Base-by-base conservation (phyloP, 2,888 invertebrate species). In the Nomada ferruginata region DNA sequence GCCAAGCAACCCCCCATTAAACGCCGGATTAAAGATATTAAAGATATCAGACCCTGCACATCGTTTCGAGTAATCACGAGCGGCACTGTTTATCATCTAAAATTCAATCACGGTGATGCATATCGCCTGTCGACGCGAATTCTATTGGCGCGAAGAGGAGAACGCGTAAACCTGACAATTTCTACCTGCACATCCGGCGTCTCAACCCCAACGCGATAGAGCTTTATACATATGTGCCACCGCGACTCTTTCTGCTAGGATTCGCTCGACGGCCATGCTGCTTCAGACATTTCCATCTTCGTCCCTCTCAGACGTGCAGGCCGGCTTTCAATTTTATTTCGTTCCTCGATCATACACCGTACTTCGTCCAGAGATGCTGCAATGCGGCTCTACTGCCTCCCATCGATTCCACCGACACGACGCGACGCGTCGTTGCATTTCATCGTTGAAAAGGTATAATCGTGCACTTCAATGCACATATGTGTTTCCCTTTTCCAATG, bases 241-340 rank as follows among this genome's bases (percentile, higher is more conserved):
- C 65, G 47, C 71, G 29, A 59, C 69, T 80, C 78, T 74, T 85
- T 79, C 85, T 79, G 81, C 75, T 76, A 81, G 81, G 76, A 86
- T 85, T 75, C 85, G 79, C 85, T 83, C 85, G 75, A 79, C 77
- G 71, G 74, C 85, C 80, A 81, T 83, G 75, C 59, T 81, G 83
- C 59, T 72, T 81, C 85, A 86, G 85, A 86, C 83, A 83, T 85
- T 85, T 77, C 79, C 76, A 72, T 86, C 85, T 86, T 79, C 77
- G 72, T 85, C 85, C 18, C 79, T 50, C 76, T 15, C 57, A 53
- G 18, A 26, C 50, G 59, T 72, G 75, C 73, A 57, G 65, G 61
- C 47, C 68, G 71, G 74, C 85, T 85, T 85, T 86, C 85, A 86
- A 86, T 86, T 86, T 85, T 83, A 86, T 86, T 86, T 85, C 85